These are phyloP conservation scores for Drosophila ezoana DNA, from an alignment of 2,888 invertebrate genomes.

Conservation along the genomic window DNA sequence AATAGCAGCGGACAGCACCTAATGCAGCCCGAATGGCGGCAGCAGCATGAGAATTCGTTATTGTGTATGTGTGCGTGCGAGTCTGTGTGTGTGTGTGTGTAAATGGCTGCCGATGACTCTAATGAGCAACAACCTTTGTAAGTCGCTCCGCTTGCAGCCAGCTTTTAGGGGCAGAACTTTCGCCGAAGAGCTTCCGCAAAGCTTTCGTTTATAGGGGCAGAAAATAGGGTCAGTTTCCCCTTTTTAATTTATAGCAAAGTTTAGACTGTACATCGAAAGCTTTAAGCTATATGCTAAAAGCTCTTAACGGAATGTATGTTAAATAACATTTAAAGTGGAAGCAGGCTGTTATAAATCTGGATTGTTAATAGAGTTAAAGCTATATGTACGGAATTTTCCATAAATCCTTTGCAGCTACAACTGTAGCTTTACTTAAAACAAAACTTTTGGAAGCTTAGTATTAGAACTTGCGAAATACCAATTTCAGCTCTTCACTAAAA, in stretches of 20 bases:
- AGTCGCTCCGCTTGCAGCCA: conserved; percentile 27
- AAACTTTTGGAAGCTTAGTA: neutral
- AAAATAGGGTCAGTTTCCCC: conserved; percentile 34
- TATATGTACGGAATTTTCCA: too few relatives aligned
- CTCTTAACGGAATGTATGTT: neutral
- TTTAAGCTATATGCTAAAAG: conserved; percentile 26
- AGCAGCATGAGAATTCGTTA: conserved; percentile 16
- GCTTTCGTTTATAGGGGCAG: conserved; percentile 9
- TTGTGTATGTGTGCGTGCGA: neutral
- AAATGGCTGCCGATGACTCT: conserved; percentile 25
- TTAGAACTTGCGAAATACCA: too few relatives aligned
- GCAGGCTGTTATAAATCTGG: neutral
- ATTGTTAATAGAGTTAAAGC: neutral
- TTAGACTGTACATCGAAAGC: conserved; percentile 11
- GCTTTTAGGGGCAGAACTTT: conserved; percentile 29
- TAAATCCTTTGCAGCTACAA: neutral
- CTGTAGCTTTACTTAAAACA: neutral
- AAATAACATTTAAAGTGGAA: neutral
- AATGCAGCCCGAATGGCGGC: conserved; percentile 56
- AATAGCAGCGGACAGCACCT: conserved; percentile 59
- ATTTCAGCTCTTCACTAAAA: neutral
- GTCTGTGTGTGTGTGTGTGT: conserved; percentile 8
- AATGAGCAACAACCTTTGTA: conserved; percentile 53
- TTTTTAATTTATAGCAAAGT: conserved; percentile 25
- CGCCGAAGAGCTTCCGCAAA: neutral